A percentile compares a stretch with the other conserved stretches of the same genome.
Evolutionary conservation across 2,113 vertebrate genomes (phyloP).

Genomic region (Tamias sibiricus): DNA sequence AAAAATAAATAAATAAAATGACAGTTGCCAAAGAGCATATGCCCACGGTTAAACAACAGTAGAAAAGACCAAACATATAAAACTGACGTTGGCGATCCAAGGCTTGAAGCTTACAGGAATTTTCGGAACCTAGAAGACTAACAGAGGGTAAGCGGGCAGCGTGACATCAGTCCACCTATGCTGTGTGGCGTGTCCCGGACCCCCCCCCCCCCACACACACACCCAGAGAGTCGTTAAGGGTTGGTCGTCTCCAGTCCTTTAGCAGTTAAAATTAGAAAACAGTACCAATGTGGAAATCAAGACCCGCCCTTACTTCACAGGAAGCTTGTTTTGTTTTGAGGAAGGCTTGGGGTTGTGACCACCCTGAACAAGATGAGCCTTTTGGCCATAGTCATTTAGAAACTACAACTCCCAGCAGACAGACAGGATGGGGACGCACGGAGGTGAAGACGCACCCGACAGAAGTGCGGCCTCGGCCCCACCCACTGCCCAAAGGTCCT

Average conservation of each 20-base stretch:
- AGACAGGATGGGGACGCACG: background rate
- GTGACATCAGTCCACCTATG: background rate
- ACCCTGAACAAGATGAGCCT: background rate
- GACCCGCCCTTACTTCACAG: background rate
- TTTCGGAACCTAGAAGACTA: background rate
- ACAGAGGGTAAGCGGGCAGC: accelerated
- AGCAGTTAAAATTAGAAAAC: slow-evolving; percentile 9
- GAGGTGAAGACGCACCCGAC: background rate
- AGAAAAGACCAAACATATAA: background rate
- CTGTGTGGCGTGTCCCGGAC: background rate
- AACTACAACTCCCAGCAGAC: slow-evolving; percentile 63
- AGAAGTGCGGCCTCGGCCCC: background rate
- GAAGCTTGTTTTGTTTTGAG: background rate
- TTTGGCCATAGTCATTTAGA: background rate
- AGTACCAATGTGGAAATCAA: background rate
- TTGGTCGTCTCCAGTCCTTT: background rate
- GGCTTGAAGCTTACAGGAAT: background rate
- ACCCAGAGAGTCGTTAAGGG: background rate
- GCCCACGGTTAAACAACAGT: background rate
- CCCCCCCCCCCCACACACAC: background rate
- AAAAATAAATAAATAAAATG: background rate
- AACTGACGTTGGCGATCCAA: background rate
- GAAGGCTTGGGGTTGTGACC: background rate
- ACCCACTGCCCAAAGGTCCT: background rate
- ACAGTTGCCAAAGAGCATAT: background rate